These are phyloP conservation scores for Antheraea pernyi DNA, from an alignment of 1,140 invertebrate genomes.

Conservation along the genomic window DNA sequence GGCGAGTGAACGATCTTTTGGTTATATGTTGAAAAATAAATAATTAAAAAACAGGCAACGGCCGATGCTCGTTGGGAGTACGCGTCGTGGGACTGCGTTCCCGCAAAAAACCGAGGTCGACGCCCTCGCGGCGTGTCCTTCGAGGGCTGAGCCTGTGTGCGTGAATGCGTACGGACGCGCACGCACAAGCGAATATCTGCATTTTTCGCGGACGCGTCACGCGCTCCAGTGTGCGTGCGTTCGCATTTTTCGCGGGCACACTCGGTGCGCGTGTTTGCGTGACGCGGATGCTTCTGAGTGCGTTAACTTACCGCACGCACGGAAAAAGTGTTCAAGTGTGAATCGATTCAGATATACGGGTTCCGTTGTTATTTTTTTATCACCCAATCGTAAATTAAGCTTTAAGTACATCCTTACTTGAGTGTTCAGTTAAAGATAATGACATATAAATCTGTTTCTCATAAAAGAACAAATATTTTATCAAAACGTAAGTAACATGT, in stretches of 20 bases:
- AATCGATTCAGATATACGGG: not conserved
- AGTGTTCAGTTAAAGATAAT: too few species aligned
- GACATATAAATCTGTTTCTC: too few species aligned
- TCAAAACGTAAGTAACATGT: too few species aligned
- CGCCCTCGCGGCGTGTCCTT: conserved; percentile 72
- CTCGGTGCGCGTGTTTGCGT: conserved; percentile 43
- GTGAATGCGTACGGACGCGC: conserved; percentile 49
- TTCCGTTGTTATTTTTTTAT: not conserved
- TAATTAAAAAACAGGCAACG: conserved; percentile 53
- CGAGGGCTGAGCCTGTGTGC: conserved; percentile 51
- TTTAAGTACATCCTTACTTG: too few species aligned
- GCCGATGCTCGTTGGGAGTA: conserved; percentile 64
- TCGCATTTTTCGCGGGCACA: conserved; percentile 19
- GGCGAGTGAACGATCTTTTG: conserved; percentile 65
- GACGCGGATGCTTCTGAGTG: conserved; percentile 55
- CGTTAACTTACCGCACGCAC: conserved; percentile 49
- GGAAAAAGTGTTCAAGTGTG: not conserved
- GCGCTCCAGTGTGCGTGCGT: conserved; percentile 45
- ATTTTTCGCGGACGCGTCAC: conserved; percentile 40
- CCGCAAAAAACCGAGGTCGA: conserved; percentile 73
- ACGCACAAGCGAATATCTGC: conserved; percentile 15
- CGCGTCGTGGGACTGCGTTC: conserved; percentile 54
- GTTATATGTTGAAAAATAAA: conserved; percentile 15
- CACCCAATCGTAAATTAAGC: too few species aligned
- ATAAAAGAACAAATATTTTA: too few species aligned